Percentiles rank a stretch among this genome's conserved stretches.
Evolutionary conservation across 2,113 vertebrate species (phyloP).

Genomic region (Trachemys scripta): DNA sequence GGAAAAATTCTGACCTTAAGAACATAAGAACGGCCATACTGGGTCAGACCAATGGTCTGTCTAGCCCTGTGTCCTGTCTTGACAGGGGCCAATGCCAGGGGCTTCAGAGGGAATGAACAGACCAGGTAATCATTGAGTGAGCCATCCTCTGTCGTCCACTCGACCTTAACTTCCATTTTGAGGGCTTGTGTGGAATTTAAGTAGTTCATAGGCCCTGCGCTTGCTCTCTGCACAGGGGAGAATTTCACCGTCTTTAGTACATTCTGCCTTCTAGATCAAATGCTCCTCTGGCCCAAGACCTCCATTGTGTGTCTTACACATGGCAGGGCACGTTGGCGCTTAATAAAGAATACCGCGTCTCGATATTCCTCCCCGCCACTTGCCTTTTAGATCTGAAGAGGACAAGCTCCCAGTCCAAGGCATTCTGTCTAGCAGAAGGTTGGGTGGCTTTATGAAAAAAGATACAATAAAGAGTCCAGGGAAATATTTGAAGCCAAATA

Average conservation of each 20-base stretch:
- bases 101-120: neutral
- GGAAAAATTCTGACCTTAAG: neutral
- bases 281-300: neutral
- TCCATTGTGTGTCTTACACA: neutral
- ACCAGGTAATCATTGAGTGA: neutral
- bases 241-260: neutral
- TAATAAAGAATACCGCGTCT: neutral
- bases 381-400: neutral
- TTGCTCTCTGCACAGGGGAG: neutral
- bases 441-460: accelerated
- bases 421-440: neutral
- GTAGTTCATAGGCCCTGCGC: neutral
- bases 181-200: neutral
- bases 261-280: neutral
- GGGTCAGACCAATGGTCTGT: neutral
- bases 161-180: neutral
- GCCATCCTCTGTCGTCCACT: neutral
- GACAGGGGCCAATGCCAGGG: neutral
- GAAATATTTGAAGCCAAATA: neutral
- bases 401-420: neutral
- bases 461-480: conserved; percentile 56
- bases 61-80: neutral
- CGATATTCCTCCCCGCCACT: neutral
- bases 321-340: neutral
- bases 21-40: neutral